These are phyloP conservation scores for Acanthurus lineatus DNA, from an alignment of 2,797 vertebrate genomes.

Conservation along the genomic window DNA sequence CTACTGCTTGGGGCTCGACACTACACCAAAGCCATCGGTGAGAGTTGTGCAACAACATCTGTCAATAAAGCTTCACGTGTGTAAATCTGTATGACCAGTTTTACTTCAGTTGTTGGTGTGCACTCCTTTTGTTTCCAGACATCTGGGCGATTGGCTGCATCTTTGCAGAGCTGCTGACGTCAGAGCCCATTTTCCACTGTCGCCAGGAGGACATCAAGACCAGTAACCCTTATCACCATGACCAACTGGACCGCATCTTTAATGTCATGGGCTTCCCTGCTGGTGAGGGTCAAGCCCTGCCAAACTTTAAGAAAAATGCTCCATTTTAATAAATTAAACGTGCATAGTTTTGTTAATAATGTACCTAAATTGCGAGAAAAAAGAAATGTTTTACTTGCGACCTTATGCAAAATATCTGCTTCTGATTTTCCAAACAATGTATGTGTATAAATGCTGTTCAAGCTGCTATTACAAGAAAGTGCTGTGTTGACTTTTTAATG, in stretches of 20 bases:
- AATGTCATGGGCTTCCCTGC: slow-evolving; percentile 99
- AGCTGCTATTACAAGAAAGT: neutral
- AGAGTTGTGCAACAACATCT: slow-evolving; percentile 62
- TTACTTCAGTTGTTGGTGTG: neutral
- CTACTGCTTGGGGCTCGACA: slow-evolving; percentile 98
- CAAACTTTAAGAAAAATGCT: neutral
- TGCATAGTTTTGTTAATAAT: neutral
- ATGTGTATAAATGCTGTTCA: slow-evolving; percentile 11
- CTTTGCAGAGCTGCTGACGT: slow-evolving; percentile 99
- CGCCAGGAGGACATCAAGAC: slow-evolving; percentile 99
- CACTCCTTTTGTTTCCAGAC: slow-evolving; percentile 83
- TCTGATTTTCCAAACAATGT: neutral
- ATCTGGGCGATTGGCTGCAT: slow-evolving; percentile 99
- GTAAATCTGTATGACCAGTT: neutral
- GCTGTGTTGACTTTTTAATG: slow-evolving; percentile 11
- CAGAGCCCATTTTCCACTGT: slow-evolving; percentile 99
- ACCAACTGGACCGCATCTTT: slow-evolving; percentile 99
- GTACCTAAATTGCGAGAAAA: neutral
- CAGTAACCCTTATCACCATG: slow-evolving; percentile 99
- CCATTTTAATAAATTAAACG: neutral
- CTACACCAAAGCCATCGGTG: slow-evolving; percentile 99
- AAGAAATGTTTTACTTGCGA: neutral
- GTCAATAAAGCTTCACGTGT: neutral
- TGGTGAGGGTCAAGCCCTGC: slow-evolving; percentile 82
- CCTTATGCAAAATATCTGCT: neutral